Percentiles rank a stretch among this genome's conserved stretches.
phyloP scores from a whole-genome alignment of 92 coral and sea anemone genomes.

The Zoanthus sociatus region DNA sequence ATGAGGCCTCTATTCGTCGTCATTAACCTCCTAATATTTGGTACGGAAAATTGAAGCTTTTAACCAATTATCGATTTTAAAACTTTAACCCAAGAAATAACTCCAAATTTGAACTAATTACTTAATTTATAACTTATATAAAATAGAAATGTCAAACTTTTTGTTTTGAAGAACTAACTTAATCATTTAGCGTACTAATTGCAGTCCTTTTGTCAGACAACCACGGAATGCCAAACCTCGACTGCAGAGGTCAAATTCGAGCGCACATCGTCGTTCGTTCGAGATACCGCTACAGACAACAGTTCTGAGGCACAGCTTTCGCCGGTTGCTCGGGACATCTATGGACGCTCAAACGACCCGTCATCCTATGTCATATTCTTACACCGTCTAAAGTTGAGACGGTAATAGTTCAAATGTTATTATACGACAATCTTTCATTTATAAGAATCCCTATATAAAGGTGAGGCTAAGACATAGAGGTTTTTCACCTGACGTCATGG shows the following conservation, averaged over 20 bases:
- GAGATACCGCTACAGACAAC: slow-evolving; percentile 18
- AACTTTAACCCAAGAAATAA: no score
- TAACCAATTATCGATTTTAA: no score
- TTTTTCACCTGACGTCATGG: no score
- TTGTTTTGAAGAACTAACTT: not conserved
- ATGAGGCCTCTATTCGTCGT: no score
- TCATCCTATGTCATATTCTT: not conserved
- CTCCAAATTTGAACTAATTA: not conserved
- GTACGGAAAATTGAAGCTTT: not conserved
- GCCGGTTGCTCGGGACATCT: slow-evolving; percentile 40
- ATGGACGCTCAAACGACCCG: slow-evolving; percentile 35
- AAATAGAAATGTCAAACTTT: not conserved
- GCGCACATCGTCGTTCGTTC: slow-evolving; percentile 8
- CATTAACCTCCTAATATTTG: not conserved
- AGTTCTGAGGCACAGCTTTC: slow-evolving; percentile 46
- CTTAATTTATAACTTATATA: not conserved
- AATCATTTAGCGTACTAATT: slow-evolving; percentile 22
- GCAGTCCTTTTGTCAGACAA: slow-evolving; percentile 41
- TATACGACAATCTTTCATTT: not conserved
- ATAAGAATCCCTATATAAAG: no score
- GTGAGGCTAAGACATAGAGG: no score
- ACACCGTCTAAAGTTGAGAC: slow-evolving; percentile 19
- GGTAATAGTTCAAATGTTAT: not conserved
- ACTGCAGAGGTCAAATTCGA: slow-evolving; percentile 22
- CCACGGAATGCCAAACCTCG: slow-evolving; percentile 23